Percentiles rank a stretch among this genome's conserved stretches.
These are phyloP conservation scores for Garrulus glandarius DNA, from an alignment of 2,797 vertebrate genomes.

Conservation along the genomic window DNA sequence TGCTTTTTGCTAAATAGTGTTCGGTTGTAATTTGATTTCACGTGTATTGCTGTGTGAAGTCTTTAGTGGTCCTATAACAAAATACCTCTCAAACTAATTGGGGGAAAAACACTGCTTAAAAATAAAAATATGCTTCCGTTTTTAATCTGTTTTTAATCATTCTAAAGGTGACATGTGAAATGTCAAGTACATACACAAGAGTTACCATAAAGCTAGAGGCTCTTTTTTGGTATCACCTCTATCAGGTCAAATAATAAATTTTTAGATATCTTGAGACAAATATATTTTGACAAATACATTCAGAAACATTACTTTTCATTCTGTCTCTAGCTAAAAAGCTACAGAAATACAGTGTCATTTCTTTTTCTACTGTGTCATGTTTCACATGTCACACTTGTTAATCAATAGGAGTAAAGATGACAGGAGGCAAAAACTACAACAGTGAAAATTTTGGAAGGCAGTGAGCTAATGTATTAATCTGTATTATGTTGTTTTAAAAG, in stretches of 20 bases:
- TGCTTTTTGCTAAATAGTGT: not conserved
- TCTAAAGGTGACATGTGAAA: not conserved
- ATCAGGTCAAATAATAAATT: not conserved
- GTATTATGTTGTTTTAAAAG: not conserved
- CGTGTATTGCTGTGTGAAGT: not conserved
- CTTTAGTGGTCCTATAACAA: not conserved
- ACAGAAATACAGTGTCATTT: not conserved
- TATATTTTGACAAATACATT: not conserved
- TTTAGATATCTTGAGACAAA: not conserved
- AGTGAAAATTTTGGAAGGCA: not conserved
- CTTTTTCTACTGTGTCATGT: not conserved
- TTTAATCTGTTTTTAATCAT: not conserved
- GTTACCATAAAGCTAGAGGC: not conserved
- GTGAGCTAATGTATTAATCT: not conserved
- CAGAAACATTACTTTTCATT: not conserved
- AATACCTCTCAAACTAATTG: not conserved
- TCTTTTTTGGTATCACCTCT: not conserved
- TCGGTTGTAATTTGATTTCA: not conserved
- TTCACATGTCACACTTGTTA: not conserved
- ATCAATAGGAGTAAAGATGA: not conserved
- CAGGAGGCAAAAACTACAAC: not conserved
- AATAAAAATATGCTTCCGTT: not conserved
- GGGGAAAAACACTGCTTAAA: not conserved
- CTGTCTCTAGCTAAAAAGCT: not conserved
- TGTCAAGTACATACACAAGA: not conserved